Evolutionary conservation across 1,140 invertebrate genomes (phyloP), one percentile per base, ranked within the genome.

Genomic region (Drosophila pandora): DNA sequence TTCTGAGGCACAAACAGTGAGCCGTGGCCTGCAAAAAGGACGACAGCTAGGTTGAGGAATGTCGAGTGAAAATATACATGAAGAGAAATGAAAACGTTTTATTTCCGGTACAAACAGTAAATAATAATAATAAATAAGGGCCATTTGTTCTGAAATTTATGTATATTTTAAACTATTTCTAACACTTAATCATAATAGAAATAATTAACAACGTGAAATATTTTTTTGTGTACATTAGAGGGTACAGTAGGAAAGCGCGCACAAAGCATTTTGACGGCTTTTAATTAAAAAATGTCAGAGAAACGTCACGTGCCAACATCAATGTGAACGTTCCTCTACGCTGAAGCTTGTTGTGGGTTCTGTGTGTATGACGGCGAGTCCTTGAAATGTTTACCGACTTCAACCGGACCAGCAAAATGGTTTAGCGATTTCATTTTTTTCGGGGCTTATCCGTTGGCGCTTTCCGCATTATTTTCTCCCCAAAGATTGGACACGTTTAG

Each of bases 201-300:
- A 13, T n/a, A 13, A 13, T 6, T 3, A 5, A 0, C 8, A 13
- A n/a, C 4, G 22, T 41, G 7, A 28, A 28, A 21, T 5, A 6
- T 34, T 37, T 58, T 47, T 28, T 52, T 7, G 32, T 49, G 54
- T 22, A 12, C 6, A 49, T 17, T 43, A 2, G 13, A 21, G 10
- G 37, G 17, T 49, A 62, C 30, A 32, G 30, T 22, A 21, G 4
- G 7, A 60, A 69, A 75, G 13, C 39, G 70, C 75, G 58, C 62
- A 79, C 79, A 79, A 64, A 72, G 65, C 74, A 53, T 88, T 88
- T 83, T 79, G 83, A 88, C 72, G 73, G 83, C 79, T 83, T 87
- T 82, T 87, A 88, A 87, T 88, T 88, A 79, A 87, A 87, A 87
- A 62, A 47, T 79, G 68, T 75, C 78, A 68, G 63, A 68, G 48